Base-by-base conservation (phyloP, 2,797 vertebrate species). In the Thamnophis elegans region DNA sequence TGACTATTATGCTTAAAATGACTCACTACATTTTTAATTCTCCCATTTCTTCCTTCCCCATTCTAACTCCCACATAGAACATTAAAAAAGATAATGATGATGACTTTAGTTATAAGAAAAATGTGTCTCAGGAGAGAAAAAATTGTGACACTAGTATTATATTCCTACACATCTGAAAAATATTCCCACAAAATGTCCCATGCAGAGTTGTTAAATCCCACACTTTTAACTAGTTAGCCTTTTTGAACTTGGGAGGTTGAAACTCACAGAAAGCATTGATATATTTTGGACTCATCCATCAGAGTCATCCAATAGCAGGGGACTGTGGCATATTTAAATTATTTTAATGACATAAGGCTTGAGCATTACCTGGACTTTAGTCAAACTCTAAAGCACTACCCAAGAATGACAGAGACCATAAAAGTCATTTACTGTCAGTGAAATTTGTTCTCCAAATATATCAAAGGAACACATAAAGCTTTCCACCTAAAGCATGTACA, bases 1-100 rank as follows among this genome's bases (percentile, higher is more conserved):
- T 53, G 93, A 73, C 92, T 90, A 36, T 56, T 96, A 94, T 32
- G 59, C 90, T 89, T 92, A n/a, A 89, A 97, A 87, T 93, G 26
- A 2, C 32, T 92, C 47, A 87, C n/a, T 90, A 88, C 54, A 5
- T 47, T 89, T 28, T 88, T 47, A 82, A 82, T 82, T 14, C 16
- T 36, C 22, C 53, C 0, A 4, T 26, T 82, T 91, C 16, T 22
- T 59, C 42, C 10, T 73, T 87, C 32, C 9, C 32, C 14, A 56
- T 25, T 22, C 8, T 59, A 51, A 60, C 42, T 78, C 42, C 60
- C 62, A 90, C 62, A 59, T 55, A 68, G 1, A 25, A 87, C 73
- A 92, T 36, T 28, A 92, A 53, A 92, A 90, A 2, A 86, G 13
- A 82, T 42, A 78, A 78, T 78, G 73, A 20, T 2, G 22, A 86